phyloP scores from a whole-genome alignment of 2,888 invertebrate genomes.

The Lithosia quadra region DNA sequence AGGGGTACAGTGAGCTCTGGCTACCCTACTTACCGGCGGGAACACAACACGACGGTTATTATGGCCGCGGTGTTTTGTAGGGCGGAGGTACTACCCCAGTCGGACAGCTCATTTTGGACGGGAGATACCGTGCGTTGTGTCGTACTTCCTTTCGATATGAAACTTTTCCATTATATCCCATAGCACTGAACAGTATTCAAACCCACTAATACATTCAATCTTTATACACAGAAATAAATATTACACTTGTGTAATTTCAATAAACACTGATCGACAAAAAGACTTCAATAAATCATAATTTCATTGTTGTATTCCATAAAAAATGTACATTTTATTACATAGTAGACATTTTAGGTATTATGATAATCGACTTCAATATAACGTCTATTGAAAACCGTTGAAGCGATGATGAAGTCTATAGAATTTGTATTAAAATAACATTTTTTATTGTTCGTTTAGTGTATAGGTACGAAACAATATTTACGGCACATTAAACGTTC shows the following conservation, averaged over 20 bases:
- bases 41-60: no score
- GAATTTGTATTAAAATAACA: conserved; percentile 31
- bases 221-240: not conserved
- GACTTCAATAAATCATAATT: conserved; percentile 39
- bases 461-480: conserved; percentile 5
- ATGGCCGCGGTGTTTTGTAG: no score
- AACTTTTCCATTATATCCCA: no score
- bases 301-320: conserved; percentile 41
- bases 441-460: conserved; percentile 16
- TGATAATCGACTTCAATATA: conserved; percentile 34
- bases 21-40: no score
- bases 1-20: no score
- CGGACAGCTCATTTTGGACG: no score
- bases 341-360: conserved; percentile 24
- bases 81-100: no score
- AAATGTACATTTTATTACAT: conserved; percentile 35
- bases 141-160: no score
- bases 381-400: conserved; percentile 19
- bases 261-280: conserved; percentile 32
- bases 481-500: not conserved
- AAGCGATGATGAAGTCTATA: conserved; percentile 27
- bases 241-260: conserved; percentile 15
- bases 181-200: no score
- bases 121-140: no score
- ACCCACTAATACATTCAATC: no score